Evolutionary conservation across 2,888 invertebrate genomes (phyloP), one percentile per base, ranked within the genome.

Genomic region (Frankliniella intonsa): DNA sequence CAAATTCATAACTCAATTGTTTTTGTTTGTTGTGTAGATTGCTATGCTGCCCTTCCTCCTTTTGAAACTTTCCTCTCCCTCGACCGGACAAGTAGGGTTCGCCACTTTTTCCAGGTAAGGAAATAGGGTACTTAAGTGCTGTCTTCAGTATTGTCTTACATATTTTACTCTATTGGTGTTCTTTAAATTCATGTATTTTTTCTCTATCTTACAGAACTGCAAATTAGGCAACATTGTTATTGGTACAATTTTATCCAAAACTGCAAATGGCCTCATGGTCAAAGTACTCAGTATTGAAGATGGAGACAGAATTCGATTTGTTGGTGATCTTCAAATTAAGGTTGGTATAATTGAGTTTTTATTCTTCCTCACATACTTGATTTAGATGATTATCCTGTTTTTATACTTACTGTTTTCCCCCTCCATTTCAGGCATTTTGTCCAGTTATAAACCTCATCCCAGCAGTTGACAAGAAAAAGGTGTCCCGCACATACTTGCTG

Each of bases 251-350:
- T 92, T 93, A 87, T 93, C 94, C 88, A 92, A 93, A 88, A 92
- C 92, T 85, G 91, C 92, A 83, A 91, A 92, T 62, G 93, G 93
- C 83, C 91, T 93, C 90, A 92, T 93, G 90, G 84, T 97, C 85
- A 95, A 94, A 88, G 92, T 97, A 49, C 89, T 97, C 81, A 97
- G 96, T 89, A 93, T 95, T 83, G 69, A 76, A 76, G 93, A 94
- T 83, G 94, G 94, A 84, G 94, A 92, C 82, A 92, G 91, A 84
- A 92, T 93, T 80, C 91, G 94, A 87, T 94, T 95, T 88, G 93
- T 97, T 81, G 94, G 94, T 82, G 96, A 97, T 88, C 92, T 97
- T 84, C 94, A 94, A 88, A 93, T 97, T 83, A 95, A 95, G 92
- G 97, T 96, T 90, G 87, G 86, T 86, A 11, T 69, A 2, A 55